Conservation (phyloP, 2,113 vertebrate genomes). For the Ceyx melanurus region DNA sequence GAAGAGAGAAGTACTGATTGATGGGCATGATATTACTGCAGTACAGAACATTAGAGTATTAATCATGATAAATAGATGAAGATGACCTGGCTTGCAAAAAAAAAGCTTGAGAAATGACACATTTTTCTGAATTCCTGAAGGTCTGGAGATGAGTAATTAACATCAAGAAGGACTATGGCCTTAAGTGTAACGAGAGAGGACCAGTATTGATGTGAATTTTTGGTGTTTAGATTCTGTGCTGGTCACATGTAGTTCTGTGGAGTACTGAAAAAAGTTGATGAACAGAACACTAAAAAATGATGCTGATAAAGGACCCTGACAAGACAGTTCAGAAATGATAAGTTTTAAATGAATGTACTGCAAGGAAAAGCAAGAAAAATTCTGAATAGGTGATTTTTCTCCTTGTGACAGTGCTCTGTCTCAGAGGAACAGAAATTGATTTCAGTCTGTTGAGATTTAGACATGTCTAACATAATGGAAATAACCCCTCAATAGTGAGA, state of each 20-base stretch:
- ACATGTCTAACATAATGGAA: slow-evolving; percentile 38
- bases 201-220: slow-evolving; percentile 11
- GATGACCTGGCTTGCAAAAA: neutral
- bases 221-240: neutral
- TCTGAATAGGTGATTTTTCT: neutral
- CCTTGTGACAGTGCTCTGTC: neutral
- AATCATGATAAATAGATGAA: slow-evolving; percentile 11
- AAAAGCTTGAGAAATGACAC: neutral
- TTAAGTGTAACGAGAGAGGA: neutral
- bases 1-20: slow-evolving; percentile 24
- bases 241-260: neutral
- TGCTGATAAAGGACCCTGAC: slow-evolving; percentile 5
- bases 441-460: slow-evolving; percentile 29
- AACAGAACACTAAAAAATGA: slow-evolving; percentile 20
- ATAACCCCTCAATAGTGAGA: slow-evolving; percentile 5
- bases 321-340: neutral
- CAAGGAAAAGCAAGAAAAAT: slow-evolving; percentile 2
- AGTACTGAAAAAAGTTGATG: slow-evolving; percentile 5
- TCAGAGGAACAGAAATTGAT: slow-evolving; percentile 24
- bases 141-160: neutral
- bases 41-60: neutral
- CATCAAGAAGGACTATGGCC: neutral
- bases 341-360: slow-evolving; percentile 30
- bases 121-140: neutral
- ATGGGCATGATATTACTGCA: neutral